Base-by-base conservation (phyloP, 2,797 vertebrate species). In the Enteromius mattozi region DNA sequence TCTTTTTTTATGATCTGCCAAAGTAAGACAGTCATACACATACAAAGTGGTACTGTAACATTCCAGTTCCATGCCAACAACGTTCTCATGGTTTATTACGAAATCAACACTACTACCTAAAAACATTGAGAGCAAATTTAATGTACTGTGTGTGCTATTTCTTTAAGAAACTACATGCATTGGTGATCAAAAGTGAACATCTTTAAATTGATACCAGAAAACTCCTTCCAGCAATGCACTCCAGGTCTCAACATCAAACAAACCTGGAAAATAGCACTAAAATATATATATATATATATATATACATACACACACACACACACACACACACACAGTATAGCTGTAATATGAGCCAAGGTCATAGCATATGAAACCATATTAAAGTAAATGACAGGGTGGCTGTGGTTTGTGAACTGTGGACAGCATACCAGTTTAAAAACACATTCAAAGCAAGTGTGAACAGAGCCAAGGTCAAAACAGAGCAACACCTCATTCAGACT, bases 401-500 rank as follows among this genome's bases (percentile, higher is more conserved):
- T 40, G 33, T 30, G n/a, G 21, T 65, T 54, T 21, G 42, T 40
- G 61, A 66, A 61, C 33, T 40, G 9, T 33, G 59, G 7, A 51
- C n/a, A 65, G 42, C 3, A 35, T 24, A 27, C n/a, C 40, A 61
- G 71, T 66, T 45, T 83, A 65, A 59, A 82, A 83, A 77, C 49
- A 40, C 65, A 65, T 69, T 68, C n/a, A 69, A 47, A 42, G n/a
- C 8, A 37, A 56, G 35, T 78, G 24, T 77, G 72, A 77, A 69
- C 63, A 69, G n/a, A 78, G 5, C 74, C 9, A 33, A 69, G 49
- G 49, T 83, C 81, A 76, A 76, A 74, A 5, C 56, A 72, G 69
- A 74, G 69, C 42, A 66, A 16, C 8, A 76, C n/a, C 71, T 66
- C 59, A 82, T 66, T 66, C 59, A 82, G 71, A 54, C 30, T 82